These are phyloP conservation scores for Benitochromis conjunctus DNA, from an alignment of 2,113 vertebrate genomes.

Conservation along the genomic window DNA sequence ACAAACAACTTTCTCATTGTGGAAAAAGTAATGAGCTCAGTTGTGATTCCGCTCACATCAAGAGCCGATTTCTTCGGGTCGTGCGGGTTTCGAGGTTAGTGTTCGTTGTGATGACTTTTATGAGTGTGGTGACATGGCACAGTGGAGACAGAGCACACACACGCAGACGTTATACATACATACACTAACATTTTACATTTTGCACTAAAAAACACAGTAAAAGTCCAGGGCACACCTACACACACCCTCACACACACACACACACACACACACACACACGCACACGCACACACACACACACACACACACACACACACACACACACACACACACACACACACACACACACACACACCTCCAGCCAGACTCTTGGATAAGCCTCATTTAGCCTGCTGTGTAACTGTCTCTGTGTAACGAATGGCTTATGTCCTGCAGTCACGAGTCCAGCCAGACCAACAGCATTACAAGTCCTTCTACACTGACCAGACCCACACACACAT, in stretches of 20 bases:
- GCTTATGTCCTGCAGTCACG: conserved; percentile 37
- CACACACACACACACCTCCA: conserved; percentile 40
- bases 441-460: conserved; percentile 36
- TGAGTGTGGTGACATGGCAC: not conserved
- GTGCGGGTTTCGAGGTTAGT: conserved; percentile 27
- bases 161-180: not conserved
- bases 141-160: not conserved
- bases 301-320: conserved; percentile 35
- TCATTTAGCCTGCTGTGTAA: conserved; percentile 67
- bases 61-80: not conserved
- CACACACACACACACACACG: conserved; percentile 20
- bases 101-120: conserved; percentile 31
- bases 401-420: conserved; percentile 62
- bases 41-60: conserved; percentile 42
- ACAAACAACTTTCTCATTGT: conserved; percentile 68
- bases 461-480: conserved; percentile 24
- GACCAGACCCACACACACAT: conserved; percentile 6
- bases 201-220: conserved; percentile 1
- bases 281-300: conserved; percentile 27
- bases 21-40: conserved; percentile 66
- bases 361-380: conserved; percentile 57
- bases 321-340: conserved; percentile 12
- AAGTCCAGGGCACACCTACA: conserved; percentile 14
- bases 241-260: conserved; percentile 9
- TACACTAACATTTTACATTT: conserved; percentile 23